phyloP scores from a whole-genome alignment of 2,888 invertebrate species.

The Bhutanitis thaidina region DNA sequence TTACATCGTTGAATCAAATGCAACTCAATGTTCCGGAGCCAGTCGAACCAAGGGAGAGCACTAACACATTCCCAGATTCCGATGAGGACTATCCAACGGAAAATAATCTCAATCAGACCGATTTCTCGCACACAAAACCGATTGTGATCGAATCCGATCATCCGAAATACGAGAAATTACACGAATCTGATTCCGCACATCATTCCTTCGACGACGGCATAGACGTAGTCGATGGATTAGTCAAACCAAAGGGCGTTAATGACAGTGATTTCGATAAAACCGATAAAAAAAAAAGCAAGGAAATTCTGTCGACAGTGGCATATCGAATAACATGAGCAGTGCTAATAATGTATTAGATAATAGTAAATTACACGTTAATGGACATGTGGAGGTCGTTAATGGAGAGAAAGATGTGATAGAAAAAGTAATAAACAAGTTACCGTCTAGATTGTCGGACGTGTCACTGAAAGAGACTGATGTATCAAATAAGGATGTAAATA shows the following conservation, averaged over 20 bases:
- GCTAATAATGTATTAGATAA: constrained; percentile 33
- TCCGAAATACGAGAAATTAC: constrained; percentile 52
- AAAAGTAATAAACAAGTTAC: constrained; percentile 36
- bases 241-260: constrained; percentile 41
- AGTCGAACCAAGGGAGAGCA: constrained; percentile 56
- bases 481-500: constrained; percentile 49
- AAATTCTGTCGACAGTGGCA: constrained; percentile 69
- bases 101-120: constrained; percentile 69
- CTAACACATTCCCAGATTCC: constrained; percentile 57
- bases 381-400: constrained; percentile 26
- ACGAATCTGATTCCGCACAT: constrained; percentile 60
- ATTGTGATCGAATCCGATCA: constrained; percentile 69
- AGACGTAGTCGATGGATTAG: constrained; percentile 60
- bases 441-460: constrained; percentile 56
- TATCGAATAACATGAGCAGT: constrained; percentile 60
- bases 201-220: constrained; percentile 70
- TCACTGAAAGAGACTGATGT: constrained; percentile 59
- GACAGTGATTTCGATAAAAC: constrained; percentile 38
- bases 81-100: constrained; percentile 71
- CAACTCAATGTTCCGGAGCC: constrained; percentile 63
- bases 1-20: constrained; percentile 63
- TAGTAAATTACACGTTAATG: constrained; percentile 31
- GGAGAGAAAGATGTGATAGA: constrained; percentile 34
- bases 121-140: constrained; percentile 69
- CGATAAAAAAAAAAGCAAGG: constrained; percentile 53